Evolutionary conservation across 2,797 vertebrate genomes (phyloP), one percentile per base, ranked within the genome.

Genomic region (Poeciliopsis gracilis): DNA sequence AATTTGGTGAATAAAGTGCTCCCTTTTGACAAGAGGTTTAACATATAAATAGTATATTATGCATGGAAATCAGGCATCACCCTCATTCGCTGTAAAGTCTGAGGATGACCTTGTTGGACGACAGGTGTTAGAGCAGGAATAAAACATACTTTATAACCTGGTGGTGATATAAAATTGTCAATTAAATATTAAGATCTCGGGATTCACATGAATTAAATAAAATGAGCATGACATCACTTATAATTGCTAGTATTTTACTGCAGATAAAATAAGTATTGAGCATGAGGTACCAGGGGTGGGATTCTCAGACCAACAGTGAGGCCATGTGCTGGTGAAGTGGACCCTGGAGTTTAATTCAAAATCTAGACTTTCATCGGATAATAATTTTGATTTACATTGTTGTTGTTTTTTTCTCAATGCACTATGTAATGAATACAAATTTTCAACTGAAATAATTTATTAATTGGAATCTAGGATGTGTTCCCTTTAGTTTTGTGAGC

Each of bases 91-190:
- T 72, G 86, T 59, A 75, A 74, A 55, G 46, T 76, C 76, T 87
- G 84, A 85, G 84, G 80, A 86, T 91, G 93, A 93, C 93, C 94
- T 95, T 95, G 93, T 87, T 84, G 87, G 91, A 90, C 75, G 90
- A 87, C 94, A 95, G 94, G 91, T 95, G 94, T 93, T 91, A 77
- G 73, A 80, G 77, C 78, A 87, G 83, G 86, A 88, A 92, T 92
- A 89, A 93, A 91, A 93, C 61, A 88, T 86, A 88, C 89, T 82
- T 83, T 85, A 82, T 93, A 86, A 93, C 90, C 89, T 84, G 84
- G 79, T 91, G 89, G 90, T 92, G 90, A 93, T 88, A 94, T 94
- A 90, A 93, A 94, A 91, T 86, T 90, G 88, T 91, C 89, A 94
- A 95, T 94, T 93, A 94, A 94, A 94, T 86, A 86, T 93, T 89